These are phyloP conservation scores for Atherinosoma microstoma DNA, from an alignment of 2,797 vertebrate species.

Conservation along the genomic window DNA sequence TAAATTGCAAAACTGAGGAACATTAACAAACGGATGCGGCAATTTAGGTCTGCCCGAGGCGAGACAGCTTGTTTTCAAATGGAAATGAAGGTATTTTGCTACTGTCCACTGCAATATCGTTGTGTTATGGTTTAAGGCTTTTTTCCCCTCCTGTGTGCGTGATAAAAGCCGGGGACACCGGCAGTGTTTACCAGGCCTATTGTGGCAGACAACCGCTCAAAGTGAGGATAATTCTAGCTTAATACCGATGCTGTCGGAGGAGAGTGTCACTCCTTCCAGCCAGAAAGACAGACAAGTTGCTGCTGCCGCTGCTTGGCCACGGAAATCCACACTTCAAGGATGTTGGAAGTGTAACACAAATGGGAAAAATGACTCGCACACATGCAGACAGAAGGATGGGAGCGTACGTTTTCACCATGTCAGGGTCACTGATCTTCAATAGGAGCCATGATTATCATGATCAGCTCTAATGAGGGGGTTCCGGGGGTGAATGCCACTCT, in stretches of 20 bases:
- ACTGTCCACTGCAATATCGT: slow-evolving; percentile 73
- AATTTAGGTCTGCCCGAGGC: slow-evolving; percentile 72
- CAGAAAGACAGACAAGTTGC: slow-evolving; percentile 39
- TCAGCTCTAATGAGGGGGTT: slow-evolving; percentile 71
- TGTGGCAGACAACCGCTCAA: slow-evolving; percentile 55
- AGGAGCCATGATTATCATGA: slow-evolving; percentile 71
- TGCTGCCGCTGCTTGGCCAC: slow-evolving; percentile 34
- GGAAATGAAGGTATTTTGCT: slow-evolving; percentile 76
- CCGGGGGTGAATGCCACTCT: slow-evolving; percentile 56
- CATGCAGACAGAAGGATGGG: slow-evolving; percentile 22
- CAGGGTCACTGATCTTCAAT: slow-evolving; percentile 70
- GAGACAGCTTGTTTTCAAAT: slow-evolving; percentile 77
- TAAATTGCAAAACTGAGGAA: slow-evolving; percentile 78
- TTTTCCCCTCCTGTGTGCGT: slow-evolving; percentile 22
- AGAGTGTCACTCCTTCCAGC: slow-evolving; percentile 50
- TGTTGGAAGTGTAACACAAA: slow-evolving; percentile 44
- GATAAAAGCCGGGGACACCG: slow-evolving; percentile 63
- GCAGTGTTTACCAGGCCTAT: slow-evolving; percentile 60
- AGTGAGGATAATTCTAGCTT: slow-evolving; percentile 69
- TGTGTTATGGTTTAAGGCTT: slow-evolving; percentile 62
- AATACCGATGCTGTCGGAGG: slow-evolving; percentile 48
- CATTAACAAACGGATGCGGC: slow-evolving; percentile 77
- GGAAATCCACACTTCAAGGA: slow-evolving; percentile 51
- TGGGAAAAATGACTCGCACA: slow-evolving; percentile 8
- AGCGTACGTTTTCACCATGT: slow-evolving; percentile 31